Evolutionary conservation across 2,888 invertebrate species (phyloP).

Genomic region (Liopterus haemorrhoidalis): DNA sequence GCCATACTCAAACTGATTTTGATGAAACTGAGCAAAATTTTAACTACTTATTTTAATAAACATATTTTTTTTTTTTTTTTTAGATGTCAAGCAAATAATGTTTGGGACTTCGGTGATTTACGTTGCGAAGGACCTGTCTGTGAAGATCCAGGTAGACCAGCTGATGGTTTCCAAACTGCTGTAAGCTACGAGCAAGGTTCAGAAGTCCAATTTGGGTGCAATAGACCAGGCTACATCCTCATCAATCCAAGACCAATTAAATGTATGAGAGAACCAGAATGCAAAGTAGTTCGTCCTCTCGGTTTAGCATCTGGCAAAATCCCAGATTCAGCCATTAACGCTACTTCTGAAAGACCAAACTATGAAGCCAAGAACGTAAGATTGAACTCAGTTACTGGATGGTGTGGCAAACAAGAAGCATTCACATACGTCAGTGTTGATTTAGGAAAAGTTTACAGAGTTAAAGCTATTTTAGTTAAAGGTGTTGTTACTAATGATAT

Average conservation of each 20-base stretch:
- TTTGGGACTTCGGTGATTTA: slow-evolving; percentile 96
- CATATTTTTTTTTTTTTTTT: slow-evolving; percentile 34
- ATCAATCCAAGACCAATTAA: slow-evolving; percentile 87
- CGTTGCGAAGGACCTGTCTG: slow-evolving; percentile 96
- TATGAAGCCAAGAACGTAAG: slow-evolving; percentile 86
- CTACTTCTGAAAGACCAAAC: slow-evolving; percentile 87
- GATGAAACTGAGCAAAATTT: too few relatives aligned
- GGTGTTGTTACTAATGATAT: slow-evolving; percentile 93
- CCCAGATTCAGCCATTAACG: slow-evolving; percentile 91
- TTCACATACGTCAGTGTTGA: slow-evolving; percentile 95
- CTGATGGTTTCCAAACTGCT: slow-evolving; percentile 82
- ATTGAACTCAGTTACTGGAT: slow-evolving; percentile 87
- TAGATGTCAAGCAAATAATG: slow-evolving; percentile 82
- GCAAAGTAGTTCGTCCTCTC: slow-evolving; percentile 84
- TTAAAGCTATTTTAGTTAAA: slow-evolving; percentile 88
- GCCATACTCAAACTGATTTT: too few relatives aligned
- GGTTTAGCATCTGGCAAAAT: slow-evolving; percentile 88
- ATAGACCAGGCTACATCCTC: slow-evolving; percentile 85
- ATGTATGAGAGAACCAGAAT: slow-evolving; percentile 88
- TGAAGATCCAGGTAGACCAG: slow-evolving; percentile 90
- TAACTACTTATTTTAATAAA: too few relatives aligned
- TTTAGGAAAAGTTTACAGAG: slow-evolving; percentile 84
- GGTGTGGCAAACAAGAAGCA: slow-evolving; percentile 96
- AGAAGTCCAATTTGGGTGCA: slow-evolving; percentile 85
- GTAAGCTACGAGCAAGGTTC: slow-evolving; percentile 84